Evolutionary conservation across 2,797 vertebrate genomes (phyloP).

Genomic region (Tamandua tetradactyla): DNA sequence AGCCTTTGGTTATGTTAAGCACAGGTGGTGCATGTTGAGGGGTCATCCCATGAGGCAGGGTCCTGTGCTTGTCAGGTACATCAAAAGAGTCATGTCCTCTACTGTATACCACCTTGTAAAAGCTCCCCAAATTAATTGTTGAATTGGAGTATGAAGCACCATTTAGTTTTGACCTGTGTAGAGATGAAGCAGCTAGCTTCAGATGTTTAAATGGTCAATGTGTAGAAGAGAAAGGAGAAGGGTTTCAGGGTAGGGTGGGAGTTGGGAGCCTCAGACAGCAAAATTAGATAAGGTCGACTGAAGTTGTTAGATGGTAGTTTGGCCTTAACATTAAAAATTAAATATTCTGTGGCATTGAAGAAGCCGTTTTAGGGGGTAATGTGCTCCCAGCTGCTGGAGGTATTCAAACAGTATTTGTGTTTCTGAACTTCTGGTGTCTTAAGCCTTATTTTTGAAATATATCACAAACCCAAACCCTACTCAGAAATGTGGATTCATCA

Average conservation of each 20-base stretch:
- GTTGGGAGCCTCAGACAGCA: background rate
- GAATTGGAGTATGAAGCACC: background rate
- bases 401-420: background rate
- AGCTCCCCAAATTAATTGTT: background rate
- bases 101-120: background rate
- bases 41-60: accelerated
- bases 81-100: accelerated
- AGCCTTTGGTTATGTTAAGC: no score
- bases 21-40: background rate
- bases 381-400: accelerated
- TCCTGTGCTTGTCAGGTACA: background rate
- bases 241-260: background rate
- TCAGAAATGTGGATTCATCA: background rate
- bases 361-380: accelerated
- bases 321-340: background rate
- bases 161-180: background rate
- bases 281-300: background rate
- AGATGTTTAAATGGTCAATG: accelerated
- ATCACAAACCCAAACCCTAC: accelerated
- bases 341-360: background rate
- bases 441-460: background rate
- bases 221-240: background rate
- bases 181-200: no score
- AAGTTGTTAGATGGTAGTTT: background rate
- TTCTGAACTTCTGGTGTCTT: background rate